Evolutionary conservation across 2,797 vertebrate genomes (phyloP), one percentile per base, ranked within the genome.

Genomic region (Hyperoplus immaculatus): DNA sequence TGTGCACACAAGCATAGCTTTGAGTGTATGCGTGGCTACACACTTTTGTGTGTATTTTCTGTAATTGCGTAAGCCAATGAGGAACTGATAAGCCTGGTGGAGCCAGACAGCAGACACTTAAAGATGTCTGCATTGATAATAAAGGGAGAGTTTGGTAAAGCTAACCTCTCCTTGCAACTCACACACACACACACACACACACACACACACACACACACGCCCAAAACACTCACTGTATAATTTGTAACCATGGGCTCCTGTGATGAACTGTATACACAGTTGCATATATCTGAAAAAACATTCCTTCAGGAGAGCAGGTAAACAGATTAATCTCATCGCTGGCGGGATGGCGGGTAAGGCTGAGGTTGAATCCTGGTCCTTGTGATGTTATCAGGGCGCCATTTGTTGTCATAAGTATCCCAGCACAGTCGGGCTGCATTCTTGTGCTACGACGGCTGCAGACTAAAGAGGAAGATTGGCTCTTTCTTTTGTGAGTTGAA

Each of bases 51-150:
- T 86, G 87, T 82, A 77, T 84, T 75, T 87, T 88, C 78, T 91
- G 56, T 91, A 93, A 94, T 88, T 93, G 90, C 81, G 88, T 90
- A 93, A 93, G 91, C 84, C 91, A 93, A 83, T 81, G 88, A 93
- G 92, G 81, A 91, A 58, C 92, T 93, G 94, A 95, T 95, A 95
- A 95, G 94, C 92, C 88, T 62, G 3, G 72, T 94, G 95, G 94
- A 95, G 95, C 95, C 95, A 95, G 94, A 94, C 94, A 18, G 90
- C 88, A 94, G 92, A 92, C 93, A 91, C 90, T 92, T 91, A 87
- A 88, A 92, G 95, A 95, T 95, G 93, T 92, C 92, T 89, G 90
- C 81, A 18, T 85, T 90, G 94, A 95, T 96, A 96, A 85, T 85
- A 83, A 86, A 79, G 42, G 65, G 57, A 72, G 77, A 86, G 81